phyloP scores from a whole-genome alignment of 2,113 vertebrate species.

The Sylvilagus bachmani region DNA sequence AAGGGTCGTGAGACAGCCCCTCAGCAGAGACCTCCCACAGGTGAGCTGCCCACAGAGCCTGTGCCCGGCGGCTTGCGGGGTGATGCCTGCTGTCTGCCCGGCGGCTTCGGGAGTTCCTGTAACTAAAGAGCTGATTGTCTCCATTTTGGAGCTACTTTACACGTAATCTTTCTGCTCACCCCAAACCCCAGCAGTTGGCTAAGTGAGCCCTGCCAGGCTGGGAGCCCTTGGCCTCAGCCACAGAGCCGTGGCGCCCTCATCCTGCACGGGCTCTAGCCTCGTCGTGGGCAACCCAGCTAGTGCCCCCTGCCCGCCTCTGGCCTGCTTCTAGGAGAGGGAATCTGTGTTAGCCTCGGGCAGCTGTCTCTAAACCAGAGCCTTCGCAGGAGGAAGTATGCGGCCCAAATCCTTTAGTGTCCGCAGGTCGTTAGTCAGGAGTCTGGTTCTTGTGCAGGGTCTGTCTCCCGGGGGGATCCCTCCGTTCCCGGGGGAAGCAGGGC shows the following conservation, averaged over 20 bases:
- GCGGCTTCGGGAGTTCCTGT: neutral
- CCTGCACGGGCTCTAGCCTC: neutral
- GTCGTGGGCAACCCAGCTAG: neutral
- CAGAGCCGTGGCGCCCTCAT: neutral
- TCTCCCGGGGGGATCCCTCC: slow-evolving; percentile 60
- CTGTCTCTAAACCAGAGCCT: slow-evolving; percentile 70
- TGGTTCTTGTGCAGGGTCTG: slow-evolving; percentile 77
- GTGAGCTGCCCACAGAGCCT: neutral
- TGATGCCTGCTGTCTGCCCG: neutral
- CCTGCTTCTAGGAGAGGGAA: neutral
- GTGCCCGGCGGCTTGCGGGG: too few relatives aligned
- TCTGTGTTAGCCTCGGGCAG: neutral
- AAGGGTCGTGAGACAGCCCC: neutral
- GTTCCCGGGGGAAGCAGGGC: slow-evolving; percentile 82
- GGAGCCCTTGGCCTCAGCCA: neutral
- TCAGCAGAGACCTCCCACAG: neutral
- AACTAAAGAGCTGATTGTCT: neutral
- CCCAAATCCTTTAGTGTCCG: slow-evolving; percentile 86
- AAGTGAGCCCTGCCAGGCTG: neutral
- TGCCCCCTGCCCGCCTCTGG: neutral
- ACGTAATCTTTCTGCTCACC: neutral
- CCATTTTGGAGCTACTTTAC: neutral
- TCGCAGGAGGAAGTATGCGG: slow-evolving; percentile 65
- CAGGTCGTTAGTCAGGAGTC: slow-evolving; percentile 78
- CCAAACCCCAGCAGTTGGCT: slow-evolving; percentile 6